Evolutionary conservation across 2,113 vertebrate genomes (phyloP), one percentile per base, ranked within the genome.

Genomic region (Mobula hypostoma): DNA sequence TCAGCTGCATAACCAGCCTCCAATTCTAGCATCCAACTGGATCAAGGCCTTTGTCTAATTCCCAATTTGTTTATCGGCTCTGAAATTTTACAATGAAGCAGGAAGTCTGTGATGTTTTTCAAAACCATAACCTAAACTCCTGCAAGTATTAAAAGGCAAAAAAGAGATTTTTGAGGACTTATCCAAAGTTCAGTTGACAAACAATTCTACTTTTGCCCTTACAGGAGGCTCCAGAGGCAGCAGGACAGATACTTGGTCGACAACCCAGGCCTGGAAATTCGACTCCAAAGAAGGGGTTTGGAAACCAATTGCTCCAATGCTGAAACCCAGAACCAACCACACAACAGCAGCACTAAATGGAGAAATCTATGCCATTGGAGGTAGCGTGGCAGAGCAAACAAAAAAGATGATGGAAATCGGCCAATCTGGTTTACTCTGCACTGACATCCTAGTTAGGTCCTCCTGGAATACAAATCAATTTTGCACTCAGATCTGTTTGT

Each of bases 361-460:
- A 0, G 99, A 99, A 96, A 97, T 99, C 96, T 99, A 99, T 1
- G 98, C 97, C 66, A 96, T 99, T 0, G 98, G 99, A n/a, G 99
- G 99, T 99, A 95, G 96, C 70, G 74, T 74, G 21, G 72, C 21
- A 5, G 72, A 74, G 72, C 72, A 74, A 74, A 74, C n/a, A 24
- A 74, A 24, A 5, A 5, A 21, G 17, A 24, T 24, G 19, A 74
- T 24, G 72, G 17, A 24, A 74, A 24, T 24, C 21, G 72, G 19
- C 21, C 21, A 74, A 21, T 15, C 72, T 74, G 17, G 17, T 74
- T 21, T 74, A 74, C 21, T 74, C 72, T 24, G 19, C 7, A 92
- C 40, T 40, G 88, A 17, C 36, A n/a, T 70, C 4, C 14, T 32
- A 36, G 15, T 70, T 68, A 40, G 66, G 6, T 21, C n/a, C 8